Conservation (phyloP, 2,888 invertebrate species). For the Yponomeuta sedellus region DNA sequence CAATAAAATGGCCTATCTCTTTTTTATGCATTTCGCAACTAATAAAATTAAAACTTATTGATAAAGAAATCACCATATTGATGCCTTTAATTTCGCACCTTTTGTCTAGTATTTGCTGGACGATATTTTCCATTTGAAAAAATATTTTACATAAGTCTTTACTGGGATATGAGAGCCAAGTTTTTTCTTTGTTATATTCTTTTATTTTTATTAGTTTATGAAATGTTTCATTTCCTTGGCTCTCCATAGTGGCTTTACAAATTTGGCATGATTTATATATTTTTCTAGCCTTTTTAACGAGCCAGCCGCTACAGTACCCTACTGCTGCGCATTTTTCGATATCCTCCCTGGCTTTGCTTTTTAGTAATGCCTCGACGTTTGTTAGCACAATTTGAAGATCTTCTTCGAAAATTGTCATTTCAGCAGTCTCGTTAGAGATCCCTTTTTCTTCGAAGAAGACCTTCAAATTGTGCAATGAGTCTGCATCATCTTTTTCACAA, state of each 20-base stretch:
- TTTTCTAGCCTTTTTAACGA: slow-evolving; percentile 1
- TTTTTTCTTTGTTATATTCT: background rate
- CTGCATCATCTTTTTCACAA: slow-evolving; percentile 21
- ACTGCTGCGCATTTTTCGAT: slow-evolving; percentile 9
- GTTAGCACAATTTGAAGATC: background rate
- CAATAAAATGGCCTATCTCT: background rate
- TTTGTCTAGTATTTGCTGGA: background rate
- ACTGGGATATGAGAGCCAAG: background rate
- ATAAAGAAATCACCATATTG: background rate
- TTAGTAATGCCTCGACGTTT: background rate
- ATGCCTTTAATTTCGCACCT: background rate
- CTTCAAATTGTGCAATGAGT: background rate
- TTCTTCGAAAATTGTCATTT: background rate
- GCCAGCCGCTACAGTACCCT: slow-evolving; percentile 6
- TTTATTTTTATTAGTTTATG: slow-evolving; percentile 2
- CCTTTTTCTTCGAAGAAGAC: background rate
- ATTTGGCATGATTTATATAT: background rate
- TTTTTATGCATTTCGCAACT: background rate
- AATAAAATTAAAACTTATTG: background rate
- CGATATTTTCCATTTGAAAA: background rate
- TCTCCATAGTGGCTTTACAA: background rate
- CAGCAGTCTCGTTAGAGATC: background rate
- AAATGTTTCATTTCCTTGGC: background rate
- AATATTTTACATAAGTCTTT: background rate
- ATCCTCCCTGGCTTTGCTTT: background rate